Conservation (phyloP, 2,797 vertebrate genomes). For the Enteromius argenteus region DNA sequence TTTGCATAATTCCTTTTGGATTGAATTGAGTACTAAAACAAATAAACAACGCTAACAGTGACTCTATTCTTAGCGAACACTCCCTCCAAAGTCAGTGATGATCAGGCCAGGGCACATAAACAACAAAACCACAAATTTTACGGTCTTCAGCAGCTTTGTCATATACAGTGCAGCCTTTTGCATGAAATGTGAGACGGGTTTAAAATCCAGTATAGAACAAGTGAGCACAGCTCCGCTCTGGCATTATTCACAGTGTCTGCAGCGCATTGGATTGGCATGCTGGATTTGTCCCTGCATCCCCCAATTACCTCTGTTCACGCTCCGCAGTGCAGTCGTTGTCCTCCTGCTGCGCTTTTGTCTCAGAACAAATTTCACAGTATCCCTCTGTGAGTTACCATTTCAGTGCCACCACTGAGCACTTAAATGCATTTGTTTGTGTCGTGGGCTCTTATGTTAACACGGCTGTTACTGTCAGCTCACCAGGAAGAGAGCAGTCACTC, state of each 20-base stretch:
- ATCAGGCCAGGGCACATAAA: background rate
- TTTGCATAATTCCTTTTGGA: background rate
- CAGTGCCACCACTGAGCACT: slow-evolving; percentile 45
- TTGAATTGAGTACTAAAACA: background rate
- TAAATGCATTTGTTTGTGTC: slow-evolving; percentile 61
- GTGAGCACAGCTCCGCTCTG: background rate
- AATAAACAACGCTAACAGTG: background rate
- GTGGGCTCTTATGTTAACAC: slow-evolving; percentile 47
- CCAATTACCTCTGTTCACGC: slow-evolving; percentile 41
- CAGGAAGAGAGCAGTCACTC: slow-evolving; percentile 33
- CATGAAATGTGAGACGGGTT: background rate
- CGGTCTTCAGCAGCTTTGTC: background rate
- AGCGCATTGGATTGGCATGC: slow-evolving; percentile 37
- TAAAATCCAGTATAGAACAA: background rate
- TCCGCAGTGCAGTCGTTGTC: slow-evolving; percentile 45
- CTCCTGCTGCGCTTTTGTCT: slow-evolving; percentile 50
- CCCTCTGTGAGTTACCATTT: slow-evolving; percentile 52
- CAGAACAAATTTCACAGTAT: slow-evolving; percentile 41
- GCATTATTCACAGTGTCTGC: slow-evolving; percentile 37
- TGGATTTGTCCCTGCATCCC: slow-evolving; percentile 45
- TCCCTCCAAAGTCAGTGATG: background rate
- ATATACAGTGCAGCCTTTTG: background rate
- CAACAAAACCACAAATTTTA: slow-evolving; percentile 16
- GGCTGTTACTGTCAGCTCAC: slow-evolving; percentile 41
- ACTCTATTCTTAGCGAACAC: background rate